Percentiles rank a stretch among this genome's conserved stretches.
These are phyloP conservation scores for Mus pahari DNA, from an alignment of 2,113 vertebrate species.

Conservation along the genomic window DNA sequence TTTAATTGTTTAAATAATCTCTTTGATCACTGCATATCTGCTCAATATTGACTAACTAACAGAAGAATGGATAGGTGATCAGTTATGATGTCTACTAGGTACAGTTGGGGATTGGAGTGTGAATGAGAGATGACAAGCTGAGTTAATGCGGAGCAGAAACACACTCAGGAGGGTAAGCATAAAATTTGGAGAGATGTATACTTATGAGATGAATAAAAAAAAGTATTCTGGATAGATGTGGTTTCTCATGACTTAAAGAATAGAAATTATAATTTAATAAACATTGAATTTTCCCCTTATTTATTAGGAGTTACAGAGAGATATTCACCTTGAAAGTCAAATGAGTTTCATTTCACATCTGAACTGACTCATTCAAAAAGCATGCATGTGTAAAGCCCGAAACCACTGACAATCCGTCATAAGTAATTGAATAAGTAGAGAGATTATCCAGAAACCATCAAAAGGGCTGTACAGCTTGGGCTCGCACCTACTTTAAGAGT, in stretches of 20 bases:
- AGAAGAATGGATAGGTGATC: background rate
- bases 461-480: background rate
- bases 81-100: background rate
- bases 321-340: background rate
- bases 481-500: background rate
- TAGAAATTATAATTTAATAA: background rate
- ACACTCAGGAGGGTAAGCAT: background rate
- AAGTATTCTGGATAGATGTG: too few species aligned
- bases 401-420: background rate
- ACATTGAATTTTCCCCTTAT: background rate
- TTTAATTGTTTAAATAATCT: background rate
- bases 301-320: background rate
- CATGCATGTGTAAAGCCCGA: background rate
- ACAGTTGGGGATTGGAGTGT: background rate
- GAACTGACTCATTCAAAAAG: background rate
- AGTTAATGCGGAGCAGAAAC: background rate
- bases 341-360: background rate
- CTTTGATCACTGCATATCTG: background rate
- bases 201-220: background rate
- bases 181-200: too few species aligned
- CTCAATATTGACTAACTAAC: background rate
- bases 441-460: background rate
- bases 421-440: slow-evolving; percentile 17
- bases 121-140: background rate
- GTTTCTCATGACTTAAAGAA: background rate